These are phyloP conservation scores for Drosophila trapezifrons DNA, from an alignment of 1,140 invertebrate species.

Conservation along the genomic window DNA sequence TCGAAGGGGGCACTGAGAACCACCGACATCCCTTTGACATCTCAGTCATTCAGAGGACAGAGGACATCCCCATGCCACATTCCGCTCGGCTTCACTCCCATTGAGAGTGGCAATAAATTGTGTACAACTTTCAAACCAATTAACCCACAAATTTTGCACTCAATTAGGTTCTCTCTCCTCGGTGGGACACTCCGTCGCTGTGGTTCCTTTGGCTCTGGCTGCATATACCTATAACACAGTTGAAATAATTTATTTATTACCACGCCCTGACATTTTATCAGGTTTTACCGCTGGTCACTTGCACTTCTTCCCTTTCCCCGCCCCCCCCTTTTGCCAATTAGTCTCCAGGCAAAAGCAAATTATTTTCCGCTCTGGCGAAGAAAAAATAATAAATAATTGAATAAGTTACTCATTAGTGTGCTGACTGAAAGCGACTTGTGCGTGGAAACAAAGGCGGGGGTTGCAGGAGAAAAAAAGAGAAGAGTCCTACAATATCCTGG, in stretches of 20 bases:
- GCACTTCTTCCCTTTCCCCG: constrained; percentile 18
- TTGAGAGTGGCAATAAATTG: constrained; percentile 57
- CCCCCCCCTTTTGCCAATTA: constrained; percentile 61
- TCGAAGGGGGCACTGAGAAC: neutral
- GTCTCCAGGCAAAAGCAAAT: constrained; percentile 50
- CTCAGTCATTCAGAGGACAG: constrained; percentile 5
- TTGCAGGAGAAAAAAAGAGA: constrained; percentile 6
- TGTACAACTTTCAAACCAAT: constrained; percentile 69
- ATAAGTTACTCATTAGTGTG: constrained; percentile 75
- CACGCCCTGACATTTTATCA: constrained; percentile 38
- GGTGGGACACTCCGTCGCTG: constrained; percentile 13
- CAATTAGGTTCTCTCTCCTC: constrained; percentile 55
- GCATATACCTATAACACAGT: constrained; percentile 4
- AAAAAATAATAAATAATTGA: constrained; percentile 75
- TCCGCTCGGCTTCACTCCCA: constrained; percentile 20
- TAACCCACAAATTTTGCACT: constrained; percentile 72
- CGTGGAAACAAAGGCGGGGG: constrained; percentile 8
- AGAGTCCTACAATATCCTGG: constrained; percentile 31
- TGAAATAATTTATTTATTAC: constrained; percentile 58
- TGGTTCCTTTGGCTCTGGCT: constrained; percentile 12
- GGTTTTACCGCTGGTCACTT: constrained; percentile 34
- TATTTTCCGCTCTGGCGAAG: constrained; percentile 57
- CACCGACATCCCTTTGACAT: constrained; percentile 21
- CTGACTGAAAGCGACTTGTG: constrained; percentile 17
- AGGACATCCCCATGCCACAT: constrained; percentile 6